These are phyloP conservation scores for Sebastes wilsoni DNA, from an alignment of 2,797 vertebrate genomes.

Conservation along the genomic window DNA sequence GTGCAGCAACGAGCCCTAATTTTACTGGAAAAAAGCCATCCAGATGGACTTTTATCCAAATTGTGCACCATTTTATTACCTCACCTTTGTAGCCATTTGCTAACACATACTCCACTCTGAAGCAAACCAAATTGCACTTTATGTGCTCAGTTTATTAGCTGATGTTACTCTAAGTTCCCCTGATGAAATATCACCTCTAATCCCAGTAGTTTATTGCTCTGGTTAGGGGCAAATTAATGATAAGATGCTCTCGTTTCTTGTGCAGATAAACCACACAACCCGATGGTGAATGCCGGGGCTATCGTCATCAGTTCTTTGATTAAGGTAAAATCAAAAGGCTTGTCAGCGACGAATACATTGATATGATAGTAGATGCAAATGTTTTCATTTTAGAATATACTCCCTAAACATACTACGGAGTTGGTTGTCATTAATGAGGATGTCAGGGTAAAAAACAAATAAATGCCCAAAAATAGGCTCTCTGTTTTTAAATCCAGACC, in stretches of 20 bases:
- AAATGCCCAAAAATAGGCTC: not conserved
- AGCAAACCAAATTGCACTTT: not conserved
- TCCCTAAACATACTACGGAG: not conserved
- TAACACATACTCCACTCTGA: not conserved
- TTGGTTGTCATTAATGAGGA: not conserved
- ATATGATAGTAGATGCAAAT: not conserved
- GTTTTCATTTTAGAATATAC: not conserved
- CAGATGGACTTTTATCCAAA: not conserved
- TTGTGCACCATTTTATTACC: not conserved
- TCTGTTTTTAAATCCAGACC: not conserved
- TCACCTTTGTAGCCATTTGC: not conserved
- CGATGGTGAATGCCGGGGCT: constrained; percentile 94
- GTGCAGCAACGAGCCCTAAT: not conserved
- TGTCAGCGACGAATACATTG: not conserved
- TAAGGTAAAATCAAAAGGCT: constrained; percentile 79
- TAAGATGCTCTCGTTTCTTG: constrained; percentile 39
- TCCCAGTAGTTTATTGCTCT: constrained; percentile 33
- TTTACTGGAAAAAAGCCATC: not conserved
- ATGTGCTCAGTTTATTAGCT: constrained; percentile 19
- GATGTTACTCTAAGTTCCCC: not conserved
- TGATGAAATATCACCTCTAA: constrained; percentile 13
- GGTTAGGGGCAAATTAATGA: constrained; percentile 14
- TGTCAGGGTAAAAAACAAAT: not conserved
- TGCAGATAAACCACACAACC: constrained; percentile 92
- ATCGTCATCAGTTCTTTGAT: constrained; percentile 92